Evolutionary conservation across 2,888 invertebrate species (phyloP).

Genomic region (Peribatodes rhomboidaria): DNA sequence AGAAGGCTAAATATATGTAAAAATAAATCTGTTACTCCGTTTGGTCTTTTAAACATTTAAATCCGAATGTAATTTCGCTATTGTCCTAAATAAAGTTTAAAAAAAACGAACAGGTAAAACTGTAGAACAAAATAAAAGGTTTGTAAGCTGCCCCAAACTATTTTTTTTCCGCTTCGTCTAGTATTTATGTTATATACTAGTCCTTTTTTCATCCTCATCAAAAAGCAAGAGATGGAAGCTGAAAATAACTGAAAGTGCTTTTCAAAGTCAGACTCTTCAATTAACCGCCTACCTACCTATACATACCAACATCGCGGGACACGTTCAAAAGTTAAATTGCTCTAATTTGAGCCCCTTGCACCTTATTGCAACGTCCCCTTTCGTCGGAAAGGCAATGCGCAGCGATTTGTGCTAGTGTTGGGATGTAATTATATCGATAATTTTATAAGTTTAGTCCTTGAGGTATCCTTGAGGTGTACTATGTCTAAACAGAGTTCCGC

Average conservation of each 20-base stretch:
- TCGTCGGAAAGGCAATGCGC: constrained; percentile 72
- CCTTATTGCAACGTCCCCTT: constrained; percentile 75
- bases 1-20: too few relatives aligned
- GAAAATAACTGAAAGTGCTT: constrained; percentile 29
- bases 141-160: too few relatives aligned
- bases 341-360: constrained; percentile 76
- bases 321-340: constrained; percentile 82
- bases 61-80: too few relatives aligned
- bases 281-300: constrained; percentile 36
- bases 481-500: too few relatives aligned
- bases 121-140: too few relatives aligned
- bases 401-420: constrained; percentile 69
- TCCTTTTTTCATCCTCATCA: not conserved
- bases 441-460: not conserved
- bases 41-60: too few relatives aligned
- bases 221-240: constrained; percentile 19
- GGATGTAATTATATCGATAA: constrained; percentile 37
- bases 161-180: too few relatives aligned
- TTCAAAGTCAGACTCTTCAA: constrained; percentile 37
- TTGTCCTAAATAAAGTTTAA: too few relatives aligned
- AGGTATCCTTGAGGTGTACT: too few relatives aligned
- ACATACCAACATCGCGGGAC: constrained; percentile 52
- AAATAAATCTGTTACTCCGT: too few relatives aligned
- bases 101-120: too few relatives aligned
- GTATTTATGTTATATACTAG: too few relatives aligned